Percentiles rank a stretch among this genome's conserved stretches.
These are phyloP conservation scores for Myxocyprinus asiaticus DNA, from an alignment of 2,113 vertebrate species.

Conservation along the genomic window DNA sequence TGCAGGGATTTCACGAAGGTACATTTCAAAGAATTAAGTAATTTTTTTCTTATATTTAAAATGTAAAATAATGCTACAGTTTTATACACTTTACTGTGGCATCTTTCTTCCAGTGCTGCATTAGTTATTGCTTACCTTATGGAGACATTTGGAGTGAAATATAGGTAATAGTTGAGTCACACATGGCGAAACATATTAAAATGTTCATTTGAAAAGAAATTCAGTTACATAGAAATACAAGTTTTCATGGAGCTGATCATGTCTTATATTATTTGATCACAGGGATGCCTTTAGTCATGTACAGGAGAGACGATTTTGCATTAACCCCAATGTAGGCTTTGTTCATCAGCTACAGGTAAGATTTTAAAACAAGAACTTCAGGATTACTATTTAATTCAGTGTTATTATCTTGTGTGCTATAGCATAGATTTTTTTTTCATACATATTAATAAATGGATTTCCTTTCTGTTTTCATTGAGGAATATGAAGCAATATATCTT, in stretches of 20 bases:
- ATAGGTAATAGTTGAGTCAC: conserved; percentile 80
- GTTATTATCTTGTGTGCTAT: too few species aligned
- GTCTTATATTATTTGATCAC: conserved; percentile 26
- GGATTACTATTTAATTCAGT: neutral
- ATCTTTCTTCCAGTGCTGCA: conserved; percentile 84
- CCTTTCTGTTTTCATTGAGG: conserved; percentile 70
- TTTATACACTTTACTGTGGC: neutral
- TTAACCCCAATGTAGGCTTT: conserved; percentile 98
- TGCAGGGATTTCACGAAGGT: conserved; percentile 99
- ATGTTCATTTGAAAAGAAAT: neutral
- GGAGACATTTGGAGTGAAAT: conserved; percentile 99
- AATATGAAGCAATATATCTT: conserved; percentile 99
- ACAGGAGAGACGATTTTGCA: conserved; percentile 98
- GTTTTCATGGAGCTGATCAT: neutral
- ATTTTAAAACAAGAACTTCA: neutral
- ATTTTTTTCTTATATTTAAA: too few species aligned
- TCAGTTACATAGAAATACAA: too few species aligned
- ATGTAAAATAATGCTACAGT: too few species aligned
- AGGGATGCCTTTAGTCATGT: conserved; percentile 98
- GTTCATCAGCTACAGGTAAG: conserved; percentile 96
- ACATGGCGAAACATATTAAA: neutral
- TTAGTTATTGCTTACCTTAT: conserved; percentile 99
- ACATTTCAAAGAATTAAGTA: conserved; percentile 43
- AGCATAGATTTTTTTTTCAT: neutral
- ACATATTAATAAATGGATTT: neutral